Evolutionary conservation across 2,797 vertebrate genomes (phyloP).

Genomic region (Aviceda leuphotes): DNA sequence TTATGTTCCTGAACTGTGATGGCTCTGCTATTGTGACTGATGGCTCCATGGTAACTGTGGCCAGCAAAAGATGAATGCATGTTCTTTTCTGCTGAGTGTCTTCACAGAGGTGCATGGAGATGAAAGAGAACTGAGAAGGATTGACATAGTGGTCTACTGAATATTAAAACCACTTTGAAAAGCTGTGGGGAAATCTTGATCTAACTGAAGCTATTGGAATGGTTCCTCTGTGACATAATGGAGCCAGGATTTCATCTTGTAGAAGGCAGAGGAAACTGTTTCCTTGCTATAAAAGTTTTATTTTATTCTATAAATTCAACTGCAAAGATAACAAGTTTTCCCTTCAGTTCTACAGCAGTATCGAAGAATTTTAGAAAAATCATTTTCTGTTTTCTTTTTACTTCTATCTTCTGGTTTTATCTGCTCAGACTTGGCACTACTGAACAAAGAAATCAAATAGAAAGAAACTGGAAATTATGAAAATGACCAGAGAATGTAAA

Average conservation of each 20-base stretch:
- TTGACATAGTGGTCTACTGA: not conserved
- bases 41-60: not conserved
- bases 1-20: not conserved
- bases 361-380: not conserved
- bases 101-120: not conserved
- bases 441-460: not conserved
- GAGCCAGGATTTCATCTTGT: not conserved
- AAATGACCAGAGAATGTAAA: not conserved
- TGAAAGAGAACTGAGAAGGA: not conserved
- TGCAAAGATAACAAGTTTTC: not conserved
- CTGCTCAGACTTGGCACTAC: not conserved
- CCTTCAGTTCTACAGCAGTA: not conserved
- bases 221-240: not conserved
- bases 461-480: not conserved
- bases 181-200: not conserved
- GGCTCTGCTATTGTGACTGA: not conserved
- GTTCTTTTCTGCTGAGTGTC: not conserved
- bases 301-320: not conserved
- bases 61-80: not conserved
- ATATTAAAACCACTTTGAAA: slow-evolving; percentile 19
- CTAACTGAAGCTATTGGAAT: not conserved
- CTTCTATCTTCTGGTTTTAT: not conserved
- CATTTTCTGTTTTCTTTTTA: not conserved
- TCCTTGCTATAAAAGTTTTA: not conserved
- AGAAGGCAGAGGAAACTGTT: not conserved